Base-by-base conservation (phyloP, 2,113 vertebrate genomes). In the Dicaeum eximium region DNA sequence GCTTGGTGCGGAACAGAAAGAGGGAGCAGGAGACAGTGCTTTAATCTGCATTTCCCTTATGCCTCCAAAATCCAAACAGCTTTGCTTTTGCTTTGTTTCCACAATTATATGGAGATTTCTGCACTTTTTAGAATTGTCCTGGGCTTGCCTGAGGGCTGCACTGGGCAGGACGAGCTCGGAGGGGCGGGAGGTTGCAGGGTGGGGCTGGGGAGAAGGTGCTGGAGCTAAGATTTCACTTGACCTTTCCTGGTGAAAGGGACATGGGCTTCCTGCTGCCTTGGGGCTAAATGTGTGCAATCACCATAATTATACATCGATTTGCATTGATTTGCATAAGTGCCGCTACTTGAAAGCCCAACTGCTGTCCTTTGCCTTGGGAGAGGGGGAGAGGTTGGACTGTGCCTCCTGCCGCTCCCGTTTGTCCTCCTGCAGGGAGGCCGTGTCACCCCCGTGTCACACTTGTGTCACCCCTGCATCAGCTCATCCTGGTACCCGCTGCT, bases 281-380 rank as follows among this genome's bases (percentile, higher is more conserved):
- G 60, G 82, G 79, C 88, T 91, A 83, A 90, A 74, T 93, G 71
- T 53, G 75, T 85, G 64, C 88, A 67, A 37, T 94, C 88, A 80
- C 66, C 80, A 33, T 90, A 73, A 92, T 91, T 92, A 88, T 17
- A 42, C 71, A 86, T 66, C 48, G 9, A 93, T 96, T 95, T 95
- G 79, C 95, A 95, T 96, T 2, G 3, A 92, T 95, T 95, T 96
- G 90, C 92, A 95, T 96, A 93, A 92, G 57, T 44, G 18, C 38
- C 3, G 8, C 42, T 78, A 10, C 57, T 93, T 90, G 70, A 84
- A 91, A 93, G 71, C 86, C 91, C 91, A 69, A 35, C n/a, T 80
- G 71, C 94, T 86, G 90, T 67, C 92, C 93, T 93, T 95, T 96
- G 78, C 81, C 85, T 72, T 15, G 74, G 30, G 54, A 77, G 37